Base-by-base conservation (phyloP, 2,797 vertebrate species). In the Mus caroli region DNA sequence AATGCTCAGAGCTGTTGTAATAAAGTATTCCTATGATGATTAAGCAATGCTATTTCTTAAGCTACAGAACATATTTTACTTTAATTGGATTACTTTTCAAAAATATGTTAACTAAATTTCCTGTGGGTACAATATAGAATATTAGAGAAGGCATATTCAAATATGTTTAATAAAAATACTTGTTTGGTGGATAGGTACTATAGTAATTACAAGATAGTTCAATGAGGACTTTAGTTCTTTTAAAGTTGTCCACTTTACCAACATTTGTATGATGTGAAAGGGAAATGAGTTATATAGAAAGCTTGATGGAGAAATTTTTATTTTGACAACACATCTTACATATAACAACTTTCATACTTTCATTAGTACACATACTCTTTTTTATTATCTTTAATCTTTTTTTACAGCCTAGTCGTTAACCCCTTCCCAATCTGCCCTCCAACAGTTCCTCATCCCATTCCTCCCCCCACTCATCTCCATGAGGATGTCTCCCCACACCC, bases 311-410 rank as follows among this genome's bases (percentile, higher is more conserved):
- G 5, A 34, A 20, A 86, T 46, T 58, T 94, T 12, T 87, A 76
- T 64, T 96, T 91, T 88, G 11, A 84, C 37, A 86, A 58, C 62
- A 4, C 26, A 64, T 52, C 22, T 94, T 90, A 3, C 34, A 50
- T 28, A 60, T 85, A 89, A 64, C 9, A 92, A 3, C 73, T 96
- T 88, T 69, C 31, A 85, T 86, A 3, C 73, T 96, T 79, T 75
- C 20, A 77, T 90, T 91, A 40, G 28, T 0, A 54, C 7, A 19
- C 13, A 58, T 52, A 3, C 0, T 37, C 6, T 6, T 50, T 56
- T 94, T 76, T 71, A 71, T 71, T 37, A 7, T 71, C 15, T 71
- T 71, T 37, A 37, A 19, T 19, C 3, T 17, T n/a, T 71, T n/a
- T 37, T 37, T 71, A 71, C 17, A 37, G 3, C 37, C 34, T 19